phyloP scores from a whole-genome alignment of 2,888 invertebrate genomes.

The Colletes collaris region DNA sequence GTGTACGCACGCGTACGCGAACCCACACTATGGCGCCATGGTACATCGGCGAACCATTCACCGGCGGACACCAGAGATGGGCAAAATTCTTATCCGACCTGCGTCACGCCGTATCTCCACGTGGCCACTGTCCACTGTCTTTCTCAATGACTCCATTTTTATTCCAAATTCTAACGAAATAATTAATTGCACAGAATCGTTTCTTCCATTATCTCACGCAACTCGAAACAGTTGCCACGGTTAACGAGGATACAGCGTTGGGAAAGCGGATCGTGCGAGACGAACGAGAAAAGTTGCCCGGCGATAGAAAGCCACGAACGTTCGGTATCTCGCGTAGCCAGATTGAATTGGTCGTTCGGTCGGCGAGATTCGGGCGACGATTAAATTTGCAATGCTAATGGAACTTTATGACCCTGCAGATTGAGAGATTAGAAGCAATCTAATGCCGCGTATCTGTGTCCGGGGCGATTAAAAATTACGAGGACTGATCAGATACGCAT shows the following conservation, averaged over 20 bases:
- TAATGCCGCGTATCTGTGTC: constrained; percentile 37
- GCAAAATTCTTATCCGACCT: too few species aligned
- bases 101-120: too few species aligned
- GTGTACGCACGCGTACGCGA: constrained; percentile 40
- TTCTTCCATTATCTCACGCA: too few species aligned
- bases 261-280: too few species aligned
- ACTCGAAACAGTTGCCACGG: too few species aligned
- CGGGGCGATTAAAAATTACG: constrained; percentile 21
- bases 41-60: constrained; percentile 43
- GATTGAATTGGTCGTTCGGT: not conserved
- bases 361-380: constrained; percentile 23
- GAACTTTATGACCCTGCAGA: constrained; percentile 33
- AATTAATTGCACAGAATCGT: too few species aligned
- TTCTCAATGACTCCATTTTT: too few species aligned
- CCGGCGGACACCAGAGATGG: constrained; percentile 1
- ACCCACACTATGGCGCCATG: not conserved
- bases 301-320: not conserved
- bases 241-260: too few species aligned
- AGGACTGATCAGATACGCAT: constrained; percentile 35
- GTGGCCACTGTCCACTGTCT: too few species aligned
- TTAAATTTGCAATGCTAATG: constrained; percentile 55
- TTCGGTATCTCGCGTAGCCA: not conserved
- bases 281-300: too few species aligned
- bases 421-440: constrained; percentile 46
- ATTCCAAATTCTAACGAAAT: too few species aligned